A percentile compares a stretch with the other conserved stretches of the same genome.
Conservation (phyloP, 1,140 invertebrate species). For the Venustaconcha ellipsiformis region DNA sequence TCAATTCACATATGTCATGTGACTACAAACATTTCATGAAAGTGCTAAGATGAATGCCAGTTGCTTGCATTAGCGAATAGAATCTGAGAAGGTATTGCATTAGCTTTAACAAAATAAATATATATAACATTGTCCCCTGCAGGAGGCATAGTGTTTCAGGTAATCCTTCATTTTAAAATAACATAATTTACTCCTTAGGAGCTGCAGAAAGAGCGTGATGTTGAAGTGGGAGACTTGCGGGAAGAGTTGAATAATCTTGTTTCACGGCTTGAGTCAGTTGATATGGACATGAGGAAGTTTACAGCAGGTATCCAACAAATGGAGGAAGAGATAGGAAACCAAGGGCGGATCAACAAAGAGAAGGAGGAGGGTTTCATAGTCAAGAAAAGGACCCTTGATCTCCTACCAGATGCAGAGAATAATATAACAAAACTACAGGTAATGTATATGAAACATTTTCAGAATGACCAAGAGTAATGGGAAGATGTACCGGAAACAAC, state of each 20-base stretch:
- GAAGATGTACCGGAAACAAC: too few species aligned
- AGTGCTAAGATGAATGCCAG: too few species aligned
- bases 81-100: neutral
- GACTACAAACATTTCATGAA: too few species aligned
- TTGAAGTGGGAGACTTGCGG: conserved; percentile 60
- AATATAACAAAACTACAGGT: conserved; percentile 75
- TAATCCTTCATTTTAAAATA: too few species aligned
- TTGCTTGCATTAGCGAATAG: too few species aligned
- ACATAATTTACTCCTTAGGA: conserved; percentile 53
- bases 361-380: conserved; percentile 65
- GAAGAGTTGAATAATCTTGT: conserved; percentile 56
- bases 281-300: conserved; percentile 59
- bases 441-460: conserved; percentile 8
- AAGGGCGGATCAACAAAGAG: conserved; percentile 45
- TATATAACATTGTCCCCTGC: neutral
- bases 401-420: conserved; percentile 75
- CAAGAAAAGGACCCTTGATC: conserved; percentile 75
- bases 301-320: conserved; percentile 61
- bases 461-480: too few species aligned
- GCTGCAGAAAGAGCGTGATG: conserved; percentile 60
- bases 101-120: neutral
- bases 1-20: too few species aligned
- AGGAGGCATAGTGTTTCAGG: neutral
- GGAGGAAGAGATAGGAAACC: conserved; percentile 53
- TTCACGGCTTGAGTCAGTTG: conserved; percentile 53